Conservation (phyloP, 2,113 vertebrate genomes). For the Plecturocebus donacophilus region DNA sequence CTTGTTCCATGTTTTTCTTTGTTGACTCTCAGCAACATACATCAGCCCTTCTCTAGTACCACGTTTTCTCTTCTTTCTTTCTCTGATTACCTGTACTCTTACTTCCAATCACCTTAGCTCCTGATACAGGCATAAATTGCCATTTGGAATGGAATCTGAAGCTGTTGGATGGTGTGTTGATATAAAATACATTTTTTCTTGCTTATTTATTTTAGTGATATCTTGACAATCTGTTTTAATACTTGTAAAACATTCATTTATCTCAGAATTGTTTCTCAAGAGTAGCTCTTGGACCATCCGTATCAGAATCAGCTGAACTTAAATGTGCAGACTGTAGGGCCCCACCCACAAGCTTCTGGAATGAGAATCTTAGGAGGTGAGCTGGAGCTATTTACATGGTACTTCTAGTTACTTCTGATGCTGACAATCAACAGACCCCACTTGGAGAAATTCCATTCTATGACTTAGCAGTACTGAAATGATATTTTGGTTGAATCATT, state of each 20-base stretch:
- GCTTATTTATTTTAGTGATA: background rate
- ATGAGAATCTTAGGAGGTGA: background rate
- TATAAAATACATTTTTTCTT: background rate
- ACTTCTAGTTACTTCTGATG: background rate
- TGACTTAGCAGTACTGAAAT: background rate
- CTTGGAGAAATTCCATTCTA: background rate
- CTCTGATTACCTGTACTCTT: background rate
- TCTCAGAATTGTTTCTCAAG: background rate
- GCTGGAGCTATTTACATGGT: background rate
- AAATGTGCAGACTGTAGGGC: rapidly evolving
- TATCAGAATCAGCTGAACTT: background rate
- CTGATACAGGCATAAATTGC: background rate
- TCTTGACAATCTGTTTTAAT: background rate
- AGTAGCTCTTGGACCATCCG: background rate
- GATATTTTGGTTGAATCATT: background rate
- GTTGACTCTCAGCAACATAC: background rate
- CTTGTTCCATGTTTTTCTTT: background rate
- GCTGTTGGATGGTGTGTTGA: background rate
- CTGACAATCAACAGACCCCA: background rate
- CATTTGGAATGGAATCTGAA: background rate
- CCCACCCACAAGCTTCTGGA: rapidly evolving
- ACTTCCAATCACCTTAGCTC: background rate
- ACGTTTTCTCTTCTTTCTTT: background rate
- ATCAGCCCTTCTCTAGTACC: background rate
- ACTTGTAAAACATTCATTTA: background rate